A percentile compares a stretch with the other conserved stretches of the same genome.
Evolutionary conservation across 2,888 invertebrate species (phyloP).

Genomic region (Crossocerus cetratus): DNA sequence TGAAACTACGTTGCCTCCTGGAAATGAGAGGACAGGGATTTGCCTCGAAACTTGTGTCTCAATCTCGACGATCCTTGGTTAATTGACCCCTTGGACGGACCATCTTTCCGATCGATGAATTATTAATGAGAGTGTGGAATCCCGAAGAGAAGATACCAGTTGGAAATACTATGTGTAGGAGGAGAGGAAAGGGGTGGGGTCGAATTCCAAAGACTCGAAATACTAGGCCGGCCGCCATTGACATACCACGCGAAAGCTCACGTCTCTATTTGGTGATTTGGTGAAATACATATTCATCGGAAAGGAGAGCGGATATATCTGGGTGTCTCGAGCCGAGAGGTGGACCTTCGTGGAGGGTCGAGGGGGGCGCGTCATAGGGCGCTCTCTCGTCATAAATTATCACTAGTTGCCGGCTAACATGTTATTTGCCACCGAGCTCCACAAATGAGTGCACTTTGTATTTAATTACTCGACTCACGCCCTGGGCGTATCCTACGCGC

Average conservation of each 20-base stretch:
- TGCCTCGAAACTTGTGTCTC: no score
- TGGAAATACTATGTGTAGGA: conserved; percentile 19
- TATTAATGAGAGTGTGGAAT: conserved; percentile 45
- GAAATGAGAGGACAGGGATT: no score
- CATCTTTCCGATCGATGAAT: conserved; percentile 39
- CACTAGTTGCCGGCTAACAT: conserved; percentile 69
- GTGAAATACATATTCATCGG: conserved; percentile 48
- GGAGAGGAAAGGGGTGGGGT: conserved; percentile 28
- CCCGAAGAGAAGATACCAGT: neutral
- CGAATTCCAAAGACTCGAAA: conserved; percentile 13
- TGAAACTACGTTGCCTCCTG: no score
- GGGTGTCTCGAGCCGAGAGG: neutral
- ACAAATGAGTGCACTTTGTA: conserved; percentile 75
- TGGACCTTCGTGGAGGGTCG: conserved; percentile 54
- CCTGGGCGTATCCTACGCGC: conserved; percentile 68
- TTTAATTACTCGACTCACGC: conserved; percentile 76
- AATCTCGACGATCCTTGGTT: no score
- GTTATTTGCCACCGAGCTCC: conserved; percentile 74
- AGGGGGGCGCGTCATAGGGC: conserved; percentile 42
- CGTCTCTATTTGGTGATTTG: conserved; percentile 50
- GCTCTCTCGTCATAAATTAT: conserved; percentile 69
- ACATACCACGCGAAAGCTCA: conserved; percentile 43
- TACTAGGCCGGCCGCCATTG: neutral
- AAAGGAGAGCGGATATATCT: neutral
- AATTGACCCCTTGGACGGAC: no score